These are phyloP conservation scores for Parazoanthus swiftii DNA, from an alignment of 92 coral and sea anemone genomes.

Conservation along the genomic window DNA sequence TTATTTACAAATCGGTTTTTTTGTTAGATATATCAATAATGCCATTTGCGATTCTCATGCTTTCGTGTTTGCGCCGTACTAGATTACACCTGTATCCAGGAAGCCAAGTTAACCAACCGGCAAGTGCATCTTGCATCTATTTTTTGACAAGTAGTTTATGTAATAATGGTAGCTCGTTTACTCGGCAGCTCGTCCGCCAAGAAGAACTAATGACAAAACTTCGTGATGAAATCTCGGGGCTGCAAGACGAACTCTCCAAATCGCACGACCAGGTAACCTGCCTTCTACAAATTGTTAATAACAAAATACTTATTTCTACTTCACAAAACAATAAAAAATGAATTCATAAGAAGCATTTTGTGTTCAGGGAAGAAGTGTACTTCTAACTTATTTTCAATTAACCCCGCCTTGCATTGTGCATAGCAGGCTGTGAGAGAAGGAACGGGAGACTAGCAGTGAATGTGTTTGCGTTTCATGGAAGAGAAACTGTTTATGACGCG, in stretches of 20 bases:
- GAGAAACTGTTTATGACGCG: no score
- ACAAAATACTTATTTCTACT: neutral
- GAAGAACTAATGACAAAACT: conserved; percentile 82
- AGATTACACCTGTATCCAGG: no score
- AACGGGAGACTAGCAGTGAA: no score
- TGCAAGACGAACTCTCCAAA: conserved; percentile 76
- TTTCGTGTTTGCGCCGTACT: no score
- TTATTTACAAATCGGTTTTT: no score
- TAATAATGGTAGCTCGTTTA: neutral
- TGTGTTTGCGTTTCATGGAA: no score
- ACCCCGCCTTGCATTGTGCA: neutral
- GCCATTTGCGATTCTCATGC: no score
- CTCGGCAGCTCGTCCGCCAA: conserved; percentile 78
- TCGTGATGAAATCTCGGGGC: conserved; percentile 72
- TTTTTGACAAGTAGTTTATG: neutral
- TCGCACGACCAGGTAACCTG: conserved; percentile 66
- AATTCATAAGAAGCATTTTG: neutral
- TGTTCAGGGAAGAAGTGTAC: neutral
- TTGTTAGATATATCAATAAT: no score
- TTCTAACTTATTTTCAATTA: neutral
- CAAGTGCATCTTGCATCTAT: no score
- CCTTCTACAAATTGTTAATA: neutral
- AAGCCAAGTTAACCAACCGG: no score
- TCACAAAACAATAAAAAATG: neutral
- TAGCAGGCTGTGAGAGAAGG: no score